These are phyloP conservation scores for Pilophorus perplexus DNA, from an alignment of 2,888 invertebrate species.

Conservation along the genomic window DNA sequence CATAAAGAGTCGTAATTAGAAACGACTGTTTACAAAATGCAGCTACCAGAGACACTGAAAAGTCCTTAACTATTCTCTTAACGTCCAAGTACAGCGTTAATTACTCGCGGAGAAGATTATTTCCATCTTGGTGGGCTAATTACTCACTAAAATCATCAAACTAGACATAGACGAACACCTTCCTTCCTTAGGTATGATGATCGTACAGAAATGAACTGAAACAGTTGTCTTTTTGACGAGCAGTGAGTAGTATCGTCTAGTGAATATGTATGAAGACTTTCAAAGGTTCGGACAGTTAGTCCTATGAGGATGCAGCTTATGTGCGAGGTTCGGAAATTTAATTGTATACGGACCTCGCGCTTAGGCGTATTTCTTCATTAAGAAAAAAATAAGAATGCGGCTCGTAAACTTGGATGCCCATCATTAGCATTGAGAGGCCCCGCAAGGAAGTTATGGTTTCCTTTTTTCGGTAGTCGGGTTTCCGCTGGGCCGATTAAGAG, in stretches of 20 bases:
- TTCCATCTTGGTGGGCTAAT: too few relatives aligned
- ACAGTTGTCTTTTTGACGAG: neutral
- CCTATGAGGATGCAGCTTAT: neutral
- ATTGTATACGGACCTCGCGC: neutral
- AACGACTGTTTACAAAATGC: too few relatives aligned
- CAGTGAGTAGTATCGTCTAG: neutral
- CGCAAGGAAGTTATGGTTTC: conserved; percentile 6
- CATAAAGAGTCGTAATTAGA: too few relatives aligned
- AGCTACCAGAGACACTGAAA: too few relatives aligned
- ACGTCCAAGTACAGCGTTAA: too few relatives aligned
- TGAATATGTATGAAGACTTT: conserved; percentile 3
- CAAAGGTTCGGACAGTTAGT: neutral
- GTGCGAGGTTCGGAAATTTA: neutral
- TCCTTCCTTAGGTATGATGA: neutral
- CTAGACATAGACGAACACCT: conserved; percentile 9
- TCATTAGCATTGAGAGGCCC: conserved; percentile 1
- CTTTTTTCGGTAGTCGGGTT: conserved; percentile 9
- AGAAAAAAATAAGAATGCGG: neutral
- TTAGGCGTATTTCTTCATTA: conserved; percentile 12
- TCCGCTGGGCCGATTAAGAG: neutral
- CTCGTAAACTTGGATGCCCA: conserved; percentile 7
- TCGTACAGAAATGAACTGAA: neutral
- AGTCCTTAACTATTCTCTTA: too few relatives aligned
- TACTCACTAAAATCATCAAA: conserved; percentile 12
- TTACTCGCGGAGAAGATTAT: too few relatives aligned